Evolutionary conservation across 2,113 vertebrate species (phyloP).

Genomic region (Siniperca chuatsi): DNA sequence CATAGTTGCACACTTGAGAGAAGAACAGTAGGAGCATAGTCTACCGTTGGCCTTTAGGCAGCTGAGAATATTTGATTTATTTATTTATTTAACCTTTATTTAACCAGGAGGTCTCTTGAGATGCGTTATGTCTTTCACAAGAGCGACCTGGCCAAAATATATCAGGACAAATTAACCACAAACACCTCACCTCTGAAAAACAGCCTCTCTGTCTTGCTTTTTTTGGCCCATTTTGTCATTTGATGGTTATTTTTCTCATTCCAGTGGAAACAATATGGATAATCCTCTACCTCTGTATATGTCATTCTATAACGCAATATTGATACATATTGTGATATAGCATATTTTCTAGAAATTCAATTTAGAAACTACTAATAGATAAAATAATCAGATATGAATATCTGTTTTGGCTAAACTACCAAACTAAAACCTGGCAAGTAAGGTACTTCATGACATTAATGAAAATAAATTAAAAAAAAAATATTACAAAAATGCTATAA

Average conservation of each 20-base stretch:
- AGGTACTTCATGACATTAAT: too few relatives aligned
- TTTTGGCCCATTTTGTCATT: background rate
- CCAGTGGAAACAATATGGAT: background rate
- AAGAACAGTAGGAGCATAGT: background rate
- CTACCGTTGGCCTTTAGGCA: background rate
- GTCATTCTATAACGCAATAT: too few relatives aligned
- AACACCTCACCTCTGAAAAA: background rate
- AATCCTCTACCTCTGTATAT: background rate
- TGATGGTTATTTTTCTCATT: background rate
- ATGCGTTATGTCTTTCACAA: background rate
- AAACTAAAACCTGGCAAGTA: too few relatives aligned
- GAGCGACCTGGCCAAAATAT: too few relatives aligned
- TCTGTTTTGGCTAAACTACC: too few relatives aligned
- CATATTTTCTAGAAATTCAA: too few relatives aligned
- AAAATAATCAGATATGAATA: too few relatives aligned
- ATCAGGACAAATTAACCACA: background rate
- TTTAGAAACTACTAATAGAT: too few relatives aligned
- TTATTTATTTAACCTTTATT: background rate
- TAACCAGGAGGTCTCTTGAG: background rate
- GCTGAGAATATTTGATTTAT: background rate
- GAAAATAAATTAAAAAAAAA: too few relatives aligned
- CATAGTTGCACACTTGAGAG: background rate
- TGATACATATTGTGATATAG: too few relatives aligned
- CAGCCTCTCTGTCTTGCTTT: background rate
- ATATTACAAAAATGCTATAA: too few relatives aligned